A percentile compares a stretch with the other conserved stretches of the same genome.
phyloP scores from a whole-genome alignment of 2,113 vertebrate species.

The human region DNA sequence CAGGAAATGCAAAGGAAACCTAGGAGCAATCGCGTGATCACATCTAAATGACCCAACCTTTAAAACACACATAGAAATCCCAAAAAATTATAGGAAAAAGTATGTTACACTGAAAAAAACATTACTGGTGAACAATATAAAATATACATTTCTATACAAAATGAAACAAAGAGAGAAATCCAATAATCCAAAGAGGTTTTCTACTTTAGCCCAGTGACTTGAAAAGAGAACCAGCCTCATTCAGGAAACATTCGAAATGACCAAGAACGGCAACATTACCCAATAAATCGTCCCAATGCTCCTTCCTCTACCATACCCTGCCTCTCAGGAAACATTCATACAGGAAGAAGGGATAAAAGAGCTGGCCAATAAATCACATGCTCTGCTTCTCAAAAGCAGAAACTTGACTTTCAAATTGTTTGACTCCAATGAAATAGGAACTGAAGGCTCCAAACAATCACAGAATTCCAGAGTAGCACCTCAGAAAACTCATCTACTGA shows the following conservation, averaged over 20 bases:
- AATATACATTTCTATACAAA: not conserved
- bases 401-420: conserved; percentile 7
- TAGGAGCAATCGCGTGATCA: not conserved
- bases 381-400: not conserved
- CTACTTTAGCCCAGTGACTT: not conserved
- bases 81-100: not conserved
- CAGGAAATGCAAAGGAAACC: not conserved
- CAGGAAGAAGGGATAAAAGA: not conserved
- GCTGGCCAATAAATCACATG: not conserved
- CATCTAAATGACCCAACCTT: not conserved
- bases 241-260: conserved; percentile 28
- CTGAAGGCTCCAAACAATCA: not conserved
- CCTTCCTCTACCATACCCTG: not conserved
- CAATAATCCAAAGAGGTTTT: not conserved
- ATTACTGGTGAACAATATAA: not conserved
- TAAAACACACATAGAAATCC: conserved; percentile 1
- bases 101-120: not conserved
- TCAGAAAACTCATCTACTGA: not conserved
- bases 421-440: not conserved
- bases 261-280: not conserved
- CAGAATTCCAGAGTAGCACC: not conserved
- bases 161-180: not conserved
- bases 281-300: not conserved
- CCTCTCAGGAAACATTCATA: not conserved
- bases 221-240: not conserved